Percentiles rank a stretch among this genome's conserved stretches.
These are phyloP conservation scores for Polypterus senegalus DNA, from an alignment of 2,113 vertebrate genomes.

Conservation along the genomic window DNA sequence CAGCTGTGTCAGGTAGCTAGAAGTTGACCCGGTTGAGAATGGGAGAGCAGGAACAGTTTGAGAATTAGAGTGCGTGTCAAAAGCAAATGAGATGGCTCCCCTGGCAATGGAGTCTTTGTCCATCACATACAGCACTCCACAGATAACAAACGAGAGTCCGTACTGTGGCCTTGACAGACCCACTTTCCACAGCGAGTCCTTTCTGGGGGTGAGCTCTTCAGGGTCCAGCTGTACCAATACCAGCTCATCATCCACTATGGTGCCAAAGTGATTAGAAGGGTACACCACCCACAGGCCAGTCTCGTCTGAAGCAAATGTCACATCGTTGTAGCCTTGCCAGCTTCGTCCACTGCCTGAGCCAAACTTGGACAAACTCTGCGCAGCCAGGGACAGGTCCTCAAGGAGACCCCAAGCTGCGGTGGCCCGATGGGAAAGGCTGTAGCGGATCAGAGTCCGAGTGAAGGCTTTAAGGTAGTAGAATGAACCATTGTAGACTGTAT, in stretches of 20 bases:
- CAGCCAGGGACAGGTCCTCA: neutral
- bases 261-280: conserved; percentile 5
- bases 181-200: conserved; percentile 3
- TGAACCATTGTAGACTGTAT: conserved; percentile 8
- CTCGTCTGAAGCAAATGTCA: conserved; percentile 6
- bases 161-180: neutral
- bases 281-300: conserved; percentile 10
- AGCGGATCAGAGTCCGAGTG: conserved; percentile 12
- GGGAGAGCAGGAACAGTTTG: neutral
- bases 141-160: conserved; percentile 6
- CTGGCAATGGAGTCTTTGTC: neutral
- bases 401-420: conserved; percentile 3
- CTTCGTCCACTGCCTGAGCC: neutral
- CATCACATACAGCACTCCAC: conserved; percentile 6
- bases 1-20: conserved; percentile 8
- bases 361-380: too few relatives aligned
- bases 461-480: conserved; percentile 15
- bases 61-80: conserved; percentile 9
- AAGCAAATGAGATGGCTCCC: conserved; percentile 2
- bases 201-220: neutral
- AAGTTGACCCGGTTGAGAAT: neutral
- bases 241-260: conserved; percentile 4
- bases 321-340: conserved; percentile 8
- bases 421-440: conserved; percentile 1
- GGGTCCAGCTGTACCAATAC: conserved; percentile 6